Evolutionary conservation across 2,113 vertebrate species (phyloP), one percentile per base, ranked within the genome.

Genomic region (Lipophrys pholis): DNA sequence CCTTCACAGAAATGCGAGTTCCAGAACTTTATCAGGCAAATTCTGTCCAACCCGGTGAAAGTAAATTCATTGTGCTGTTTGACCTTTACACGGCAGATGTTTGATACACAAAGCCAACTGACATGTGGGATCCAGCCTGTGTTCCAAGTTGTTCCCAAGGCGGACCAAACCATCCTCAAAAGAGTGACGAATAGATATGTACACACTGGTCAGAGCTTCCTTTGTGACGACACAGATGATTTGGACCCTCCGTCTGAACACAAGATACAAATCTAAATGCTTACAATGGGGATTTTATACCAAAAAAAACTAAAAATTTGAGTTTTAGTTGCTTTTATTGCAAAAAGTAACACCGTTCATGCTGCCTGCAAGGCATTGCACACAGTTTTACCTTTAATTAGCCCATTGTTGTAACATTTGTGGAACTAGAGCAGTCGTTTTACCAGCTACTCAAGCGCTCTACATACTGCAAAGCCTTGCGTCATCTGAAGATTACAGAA

Each of bases 1-100:
- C 79, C 51, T 71, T 65, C 73, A 60, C 57, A 56, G 80, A 85
- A 73, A 71, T 66, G 12, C 49, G 73, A 73, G 61, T 58, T 56
- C 40, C 63, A 54, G 9, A 9, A 53, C 51, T 61, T 82, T 72
- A 67, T 57, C 40, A 42, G 42, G 81, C 16, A 46, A 52, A 62
- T 61, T 66, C 60, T 38, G 42, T 21, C 71, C 4, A 5, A 60
- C 43, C 8, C 16, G 8, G 14, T 11, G 43, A 12, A 9, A 16
- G 15, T 66, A 64, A 80, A 68, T 54, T 43, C n/a, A 14, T 10
- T 46, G 11, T 11, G 11, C 10, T 46, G 6, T 14, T 11, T 46
- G 4, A 46, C 45, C 43, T 46, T 14, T 14, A 11, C 45, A 5
- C 4, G 7, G 12, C 10, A 14, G 11, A 46, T 64, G 10, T 52